Evolutionary conservation across 1,140 invertebrate genomes (phyloP), one percentile per base, ranked within the genome.

Genomic region (Leguminivora glycinivorella): DNA sequence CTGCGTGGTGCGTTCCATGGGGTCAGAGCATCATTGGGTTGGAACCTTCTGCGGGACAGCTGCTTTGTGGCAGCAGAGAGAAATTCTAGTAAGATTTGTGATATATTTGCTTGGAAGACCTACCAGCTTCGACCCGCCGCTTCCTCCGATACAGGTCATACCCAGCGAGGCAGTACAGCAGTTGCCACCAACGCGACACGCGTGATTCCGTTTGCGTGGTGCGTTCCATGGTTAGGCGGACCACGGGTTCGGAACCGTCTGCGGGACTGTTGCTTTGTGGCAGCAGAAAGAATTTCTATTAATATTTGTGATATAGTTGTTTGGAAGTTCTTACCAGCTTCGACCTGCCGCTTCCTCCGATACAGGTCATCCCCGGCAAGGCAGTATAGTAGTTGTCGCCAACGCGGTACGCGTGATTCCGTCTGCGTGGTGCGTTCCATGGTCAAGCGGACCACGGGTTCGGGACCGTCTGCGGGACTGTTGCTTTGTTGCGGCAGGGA

Each of bases 381-480:
- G 82, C 96, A 97, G 78, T 96, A 96, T 25, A 96, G 88, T 71
- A 97, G 94, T 79, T 97, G 96, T 56, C 93, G 92, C 94, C 95
- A 96, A 76, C 94, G 95, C 0, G 95, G 95, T 22, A 96, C 92
- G 72, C 94, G 92, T 5, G 85, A 89, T 83, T 97, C 96, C 0
- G 96, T 97, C 92, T 97, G 96, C 0, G 96, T 97, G 67, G 95
- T 96, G 22, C 95, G 92, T 80, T 96, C 96, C 93, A 96, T 94
- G n/a, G 95, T 96, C 12, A n/a, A 93, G 91, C 0, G 90, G 92
- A 96, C 67, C 84, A 92, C 47, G 80, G 87, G 60, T 89, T 83
- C 56, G 92, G 89, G 26, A 84, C 85, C 2, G 80, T 80, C 5
- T 72, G 83, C 76, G 2, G 47, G 73, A 17, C 69, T 69, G 24